phyloP scores from a whole-genome alignment of 2,113 vertebrate genomes.

The Eulemur rufifrons region DNA sequence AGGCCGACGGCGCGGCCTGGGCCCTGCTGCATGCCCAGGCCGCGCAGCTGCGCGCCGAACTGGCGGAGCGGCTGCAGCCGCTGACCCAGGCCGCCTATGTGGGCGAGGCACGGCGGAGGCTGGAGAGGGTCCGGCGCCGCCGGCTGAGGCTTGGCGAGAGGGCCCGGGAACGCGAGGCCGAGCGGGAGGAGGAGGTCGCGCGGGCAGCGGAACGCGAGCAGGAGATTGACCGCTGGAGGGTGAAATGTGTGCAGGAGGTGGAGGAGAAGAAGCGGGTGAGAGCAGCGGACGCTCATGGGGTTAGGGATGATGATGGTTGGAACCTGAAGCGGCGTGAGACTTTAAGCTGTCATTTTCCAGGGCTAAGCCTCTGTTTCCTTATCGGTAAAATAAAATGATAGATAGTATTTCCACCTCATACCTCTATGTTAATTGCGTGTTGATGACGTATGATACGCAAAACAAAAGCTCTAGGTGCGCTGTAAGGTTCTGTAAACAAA shows the following conservation, averaged over 20 bases:
- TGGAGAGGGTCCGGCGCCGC: constrained; percentile 82
- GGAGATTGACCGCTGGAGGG: constrained; percentile 90
- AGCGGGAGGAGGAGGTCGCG: constrained; percentile 78
- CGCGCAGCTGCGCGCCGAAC: constrained; percentile 52
- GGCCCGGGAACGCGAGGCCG: constrained; percentile 77
- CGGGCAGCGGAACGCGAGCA: constrained; percentile 86
- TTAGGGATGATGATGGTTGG: neutral
- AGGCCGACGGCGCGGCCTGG: constrained; percentile 82
- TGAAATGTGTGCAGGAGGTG: constrained; percentile 88
- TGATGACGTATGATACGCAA: neutral
- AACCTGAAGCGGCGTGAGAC: neutral
- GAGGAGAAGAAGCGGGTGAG: constrained; percentile 94
- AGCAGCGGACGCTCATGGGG: rapidly evolving
- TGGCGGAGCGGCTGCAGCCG: constrained; percentile 77
- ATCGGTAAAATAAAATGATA: neutral
- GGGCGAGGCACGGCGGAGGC: constrained; percentile 77
- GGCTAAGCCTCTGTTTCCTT: neutral
- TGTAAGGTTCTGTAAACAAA: neutral
- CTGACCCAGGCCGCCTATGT: constrained; percentile 80
- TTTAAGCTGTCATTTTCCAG: neutral
- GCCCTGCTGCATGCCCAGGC: constrained; percentile 55
- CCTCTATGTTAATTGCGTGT: neutral
- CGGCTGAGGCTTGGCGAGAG: constrained; percentile 82
- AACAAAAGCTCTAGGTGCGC: neutral
- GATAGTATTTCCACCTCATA: neutral